These are phyloP conservation scores for Hydrolagus colliei DNA, from an alignment of 2,797 vertebrate genomes.

Conservation along the genomic window DNA sequence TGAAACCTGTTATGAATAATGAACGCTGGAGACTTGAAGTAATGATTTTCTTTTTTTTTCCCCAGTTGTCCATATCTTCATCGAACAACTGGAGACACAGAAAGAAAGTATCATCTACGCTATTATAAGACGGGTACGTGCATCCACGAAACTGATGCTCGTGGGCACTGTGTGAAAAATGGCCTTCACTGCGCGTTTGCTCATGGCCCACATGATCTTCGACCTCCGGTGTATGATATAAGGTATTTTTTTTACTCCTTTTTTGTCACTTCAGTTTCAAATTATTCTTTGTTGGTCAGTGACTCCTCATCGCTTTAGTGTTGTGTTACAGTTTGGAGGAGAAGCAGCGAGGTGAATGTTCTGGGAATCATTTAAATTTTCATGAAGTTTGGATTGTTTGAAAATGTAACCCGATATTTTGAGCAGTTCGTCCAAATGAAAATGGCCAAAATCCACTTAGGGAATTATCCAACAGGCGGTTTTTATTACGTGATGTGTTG, in stretches of 20 bases:
- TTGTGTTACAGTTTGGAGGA: too few relatives aligned
- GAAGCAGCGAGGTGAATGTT: too few relatives aligned
- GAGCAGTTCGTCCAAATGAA: too few relatives aligned
- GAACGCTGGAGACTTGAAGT: not conserved
- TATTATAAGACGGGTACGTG: slow-evolving; percentile 94
- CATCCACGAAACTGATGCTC: slow-evolving; percentile 85
- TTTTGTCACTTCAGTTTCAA: not conserved
- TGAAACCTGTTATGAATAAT: not conserved
- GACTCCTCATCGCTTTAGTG: too few relatives aligned
- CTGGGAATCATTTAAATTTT: too few relatives aligned
- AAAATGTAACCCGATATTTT: too few relatives aligned
- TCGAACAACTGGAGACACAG: slow-evolving; percentile 86
- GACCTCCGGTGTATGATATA: slow-evolving; percentile 84
- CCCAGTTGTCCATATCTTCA: slow-evolving; percentile 84
- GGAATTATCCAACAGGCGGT: too few relatives aligned
- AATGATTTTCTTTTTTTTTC: not conserved
- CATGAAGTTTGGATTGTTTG: too few relatives aligned
- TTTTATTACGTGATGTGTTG: too few relatives aligned
- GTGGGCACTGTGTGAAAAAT: slow-evolving; percentile 87
- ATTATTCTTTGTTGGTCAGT: not conserved
- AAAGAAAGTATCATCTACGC: slow-evolving; percentile 90
- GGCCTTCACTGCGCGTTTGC: slow-evolving; percentile 93
- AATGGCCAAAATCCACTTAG: too few relatives aligned
- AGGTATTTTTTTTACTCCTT: slow-evolving; percentile 56
- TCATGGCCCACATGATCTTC: slow-evolving; percentile 83